phyloP scores from a whole-genome alignment of 1,140 invertebrate genomes.

The Streblospio benedicti region DNA sequence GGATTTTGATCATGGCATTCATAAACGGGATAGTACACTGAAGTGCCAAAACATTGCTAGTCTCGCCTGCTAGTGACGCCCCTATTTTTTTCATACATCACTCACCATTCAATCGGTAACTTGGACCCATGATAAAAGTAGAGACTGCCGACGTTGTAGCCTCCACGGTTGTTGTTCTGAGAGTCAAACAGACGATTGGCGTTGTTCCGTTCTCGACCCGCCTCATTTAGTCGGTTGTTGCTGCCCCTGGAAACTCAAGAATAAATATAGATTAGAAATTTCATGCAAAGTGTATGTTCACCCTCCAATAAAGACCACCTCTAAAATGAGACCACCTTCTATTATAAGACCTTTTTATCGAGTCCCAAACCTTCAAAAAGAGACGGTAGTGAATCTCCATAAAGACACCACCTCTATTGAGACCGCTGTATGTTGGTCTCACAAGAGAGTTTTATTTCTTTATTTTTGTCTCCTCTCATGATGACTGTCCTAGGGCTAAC shows the following conservation, averaged over 20 bases:
- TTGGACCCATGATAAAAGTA: slow-evolving; percentile 36
- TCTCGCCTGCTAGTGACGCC: neutral
- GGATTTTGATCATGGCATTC: neutral
- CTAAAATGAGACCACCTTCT: too few relatives aligned
- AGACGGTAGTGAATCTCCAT: too few relatives aligned
- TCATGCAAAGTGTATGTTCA: too few relatives aligned
- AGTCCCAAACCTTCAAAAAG: too few relatives aligned
- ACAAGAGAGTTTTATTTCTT: too few relatives aligned
- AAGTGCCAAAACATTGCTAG: neutral
- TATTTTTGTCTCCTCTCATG: too few relatives aligned
- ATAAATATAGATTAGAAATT: too few relatives aligned
- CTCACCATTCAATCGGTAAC: slow-evolving; percentile 36
- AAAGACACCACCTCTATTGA: too few relatives aligned
- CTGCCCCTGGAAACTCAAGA: slow-evolving; percentile 39
- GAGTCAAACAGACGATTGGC: slow-evolving; percentile 41
- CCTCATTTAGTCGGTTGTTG: slow-evolving; percentile 41
- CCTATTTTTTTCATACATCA: neutral
- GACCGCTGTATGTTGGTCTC: too few relatives aligned
- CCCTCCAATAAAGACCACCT: too few relatives aligned
- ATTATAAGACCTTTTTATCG: too few relatives aligned
- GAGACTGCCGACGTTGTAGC: slow-evolving; percentile 40
- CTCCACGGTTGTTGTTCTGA: slow-evolving; percentile 42
- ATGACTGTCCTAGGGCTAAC: too few relatives aligned
- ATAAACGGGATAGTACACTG: neutral
- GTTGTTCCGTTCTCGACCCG: slow-evolving; percentile 29